Base-by-base conservation (phyloP, 2,113 vertebrate genomes). In the Chionodraco myersi region DNA sequence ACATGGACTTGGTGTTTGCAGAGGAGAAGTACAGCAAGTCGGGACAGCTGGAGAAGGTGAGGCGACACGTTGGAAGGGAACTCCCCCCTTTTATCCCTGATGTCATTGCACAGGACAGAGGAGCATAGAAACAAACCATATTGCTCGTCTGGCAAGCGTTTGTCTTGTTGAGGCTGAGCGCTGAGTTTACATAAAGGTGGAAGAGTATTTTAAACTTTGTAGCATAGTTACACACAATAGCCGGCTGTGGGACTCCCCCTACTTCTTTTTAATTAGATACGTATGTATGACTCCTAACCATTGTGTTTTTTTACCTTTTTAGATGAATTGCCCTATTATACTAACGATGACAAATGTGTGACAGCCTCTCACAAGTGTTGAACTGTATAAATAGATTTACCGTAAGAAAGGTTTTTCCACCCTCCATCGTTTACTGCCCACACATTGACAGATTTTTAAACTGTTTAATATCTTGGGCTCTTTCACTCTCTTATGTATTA, bases 31-130 rank as follows among this genome's bases (percentile, higher is more conserved):
- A 99, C 69, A 97, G 94, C 92, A 98, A 95, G 93, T 95, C 94
- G 1, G 98, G 98, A 83, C 98, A 99, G 80, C 92, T 99, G 93
- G 98, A 99, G 89, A 99, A 99, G 97, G 98, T 99, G 86, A 96
- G 86, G 66, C 84, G 80, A 92, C 86, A 16, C 71, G 82, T 79
- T 73, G 68, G 78, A 84, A 76, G 57, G 41, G 64, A 83, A 62
- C 66, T 44, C 57, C 75, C 52, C 15, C 36, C 16, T 72, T 75
- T 73, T 58, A 56, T 75, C 30, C 34, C 67, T 86, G 82, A 86
- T 77, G 81, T 85, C 13, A 83, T 84, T 80, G 84, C 75, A 72
- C 60, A 86, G 66, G 58, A 68, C 82, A 92, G 79, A 48, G 60
- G 21, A 80, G 52, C 77, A 79, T 73, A 83, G 86, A 88, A 89